Base-by-base conservation (phyloP, 2,113 vertebrate genomes). In the Agelaius phoeniceus region DNA sequence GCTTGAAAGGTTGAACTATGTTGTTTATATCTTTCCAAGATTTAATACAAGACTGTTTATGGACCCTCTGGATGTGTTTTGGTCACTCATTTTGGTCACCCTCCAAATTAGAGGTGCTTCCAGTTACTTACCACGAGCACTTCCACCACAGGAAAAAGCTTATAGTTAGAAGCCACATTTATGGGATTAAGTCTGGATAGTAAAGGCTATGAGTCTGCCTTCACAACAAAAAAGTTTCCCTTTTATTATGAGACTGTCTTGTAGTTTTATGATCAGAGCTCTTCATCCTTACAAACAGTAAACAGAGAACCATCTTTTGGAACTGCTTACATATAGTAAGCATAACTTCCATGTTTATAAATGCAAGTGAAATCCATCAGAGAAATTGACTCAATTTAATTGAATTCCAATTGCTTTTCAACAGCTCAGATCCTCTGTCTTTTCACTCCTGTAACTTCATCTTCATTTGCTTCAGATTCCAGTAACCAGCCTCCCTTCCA, bases 111-210 rank as follows among this genome's bases (percentile, higher is more conserved):
- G 13, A 3, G 15, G 20, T 69, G 30, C n/a, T 83, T 67, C 33
- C 37, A 58, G 15, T 2, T 69, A 28, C 24, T 24, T 89, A 61
- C 12, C 39, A 74, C 1, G 3, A 90, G 76, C 33, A 35, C 3
- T 51, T 68, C 6, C 31, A 76, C 13, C 6, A 55, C 0, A 0
- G 10, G 5, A 41, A 49, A 89, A 82, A 18, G 5, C 5, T 68
- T 17, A 2, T 21, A 35, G 68, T 30, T 35, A 73, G 9, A 39
- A 57, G 18, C 5, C 6, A 15, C 13, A 46, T 4, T 35, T 62
- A 49, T 0, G 6, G 43, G 6, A 62, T 5, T 5, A 19, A 61
- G 15, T 14, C 43, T 71, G 7, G 16, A 52, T 89, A 80, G 75
- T 6, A 81, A 84, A 78, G 23, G 10, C 52, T 58, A 7, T 2